Evolutionary conservation across 2,113 vertebrate species (phyloP).

Genomic region (Tautogolabrus adspersus): DNA sequence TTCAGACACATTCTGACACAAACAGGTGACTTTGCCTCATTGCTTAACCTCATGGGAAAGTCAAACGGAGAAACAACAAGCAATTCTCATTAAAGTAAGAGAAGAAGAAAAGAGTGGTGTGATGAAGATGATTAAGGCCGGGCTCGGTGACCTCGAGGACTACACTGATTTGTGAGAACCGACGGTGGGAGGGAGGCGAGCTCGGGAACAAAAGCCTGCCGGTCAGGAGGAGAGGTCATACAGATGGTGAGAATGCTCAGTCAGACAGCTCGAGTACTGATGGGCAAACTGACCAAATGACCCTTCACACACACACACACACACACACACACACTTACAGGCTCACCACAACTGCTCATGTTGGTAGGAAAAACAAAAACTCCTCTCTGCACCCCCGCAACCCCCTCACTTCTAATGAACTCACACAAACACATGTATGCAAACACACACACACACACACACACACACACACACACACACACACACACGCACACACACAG

Average conservation of each 20-base stretch:
- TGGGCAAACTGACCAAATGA: constrained; percentile 75
- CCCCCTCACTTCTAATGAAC: constrained; percentile 49
- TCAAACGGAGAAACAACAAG: constrained; percentile 32
- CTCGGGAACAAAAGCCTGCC: constrained; percentile 64
- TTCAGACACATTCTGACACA: not conserved
- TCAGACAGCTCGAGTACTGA: constrained; percentile 75
- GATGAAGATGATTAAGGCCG: constrained; percentile 47
- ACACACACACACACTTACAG: constrained; percentile 26
- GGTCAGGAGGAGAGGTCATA: constrained; percentile 75
- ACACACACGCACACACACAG: constrained; percentile 14
- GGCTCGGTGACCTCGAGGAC: constrained; percentile 49
- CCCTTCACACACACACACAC: constrained; percentile 53
- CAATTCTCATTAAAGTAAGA: constrained; percentile 9
- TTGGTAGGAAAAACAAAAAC: constrained; percentile 61
- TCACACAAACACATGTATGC: constrained; percentile 55
- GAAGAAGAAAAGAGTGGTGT: constrained; percentile 5
- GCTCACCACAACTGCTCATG: constrained; percentile 41
- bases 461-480: not conserved
- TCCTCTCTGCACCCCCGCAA: constrained; percentile 51
- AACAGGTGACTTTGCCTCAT: not conserved
- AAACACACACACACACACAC: not conserved
- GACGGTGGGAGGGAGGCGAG: constrained; percentile 36
- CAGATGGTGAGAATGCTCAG: constrained; percentile 77
- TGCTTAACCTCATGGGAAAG: constrained; percentile 45
- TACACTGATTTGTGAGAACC: constrained; percentile 48